These are phyloP conservation scores for Xyrichtys novacula DNA, from an alignment of 2,797 vertebrate species.

Conservation along the genomic window DNA sequence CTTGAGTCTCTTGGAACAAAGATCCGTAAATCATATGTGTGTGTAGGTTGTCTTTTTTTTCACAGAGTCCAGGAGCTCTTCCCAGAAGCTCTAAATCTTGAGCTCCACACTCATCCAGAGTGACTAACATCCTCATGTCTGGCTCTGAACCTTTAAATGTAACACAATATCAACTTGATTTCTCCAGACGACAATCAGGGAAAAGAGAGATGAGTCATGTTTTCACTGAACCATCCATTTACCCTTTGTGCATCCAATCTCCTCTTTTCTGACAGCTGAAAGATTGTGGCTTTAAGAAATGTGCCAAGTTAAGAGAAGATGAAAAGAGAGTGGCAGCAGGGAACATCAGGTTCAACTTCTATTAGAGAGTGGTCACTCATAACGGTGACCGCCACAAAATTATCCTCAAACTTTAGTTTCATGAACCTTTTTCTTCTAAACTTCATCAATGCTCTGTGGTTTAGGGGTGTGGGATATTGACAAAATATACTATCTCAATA, in stretches of 20 bases:
- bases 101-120: constrained; percentile 16
- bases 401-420: background rate
- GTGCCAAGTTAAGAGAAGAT: background rate
- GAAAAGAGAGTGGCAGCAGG: background rate
- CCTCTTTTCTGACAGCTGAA: constrained; percentile 22
- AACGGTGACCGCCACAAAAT: background rate
- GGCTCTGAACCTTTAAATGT: constrained; percentile 27
- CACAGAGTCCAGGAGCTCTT: constrained; percentile 11
- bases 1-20: constrained; percentile 44
- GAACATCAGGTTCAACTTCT: background rate
- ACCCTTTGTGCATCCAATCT: constrained; percentile 14
- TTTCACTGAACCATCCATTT: constrained; percentile 32
- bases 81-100: constrained; percentile 30
- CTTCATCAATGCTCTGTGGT: no score
- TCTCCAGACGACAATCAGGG: constrained; percentile 23
- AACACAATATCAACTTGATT: constrained; percentile 39
- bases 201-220: constrained; percentile 29
- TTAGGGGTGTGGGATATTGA: no score
- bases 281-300: constrained; percentile 6
- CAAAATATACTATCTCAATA: no score
- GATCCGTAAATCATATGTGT: constrained; percentile 19
- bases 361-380: background rate
- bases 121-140: constrained; percentile 22
- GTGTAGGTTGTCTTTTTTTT: background rate
- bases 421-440: no score